Evolutionary conservation across 2,888 invertebrate species (phyloP), one percentile per base, ranked within the genome.

Genomic region (Hermodice carunculata): DNA sequence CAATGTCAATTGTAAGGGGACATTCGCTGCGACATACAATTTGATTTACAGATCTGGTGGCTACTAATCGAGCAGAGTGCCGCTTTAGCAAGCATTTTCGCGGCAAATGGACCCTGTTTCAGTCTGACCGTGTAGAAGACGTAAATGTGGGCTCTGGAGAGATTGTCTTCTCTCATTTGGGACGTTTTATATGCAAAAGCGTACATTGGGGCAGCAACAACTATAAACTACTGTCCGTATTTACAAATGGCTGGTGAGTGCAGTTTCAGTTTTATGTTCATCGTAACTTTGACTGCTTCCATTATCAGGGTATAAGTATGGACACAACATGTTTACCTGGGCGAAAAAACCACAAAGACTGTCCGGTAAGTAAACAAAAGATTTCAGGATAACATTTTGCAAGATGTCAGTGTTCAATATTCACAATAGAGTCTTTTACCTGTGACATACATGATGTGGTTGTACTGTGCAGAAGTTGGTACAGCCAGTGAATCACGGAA

Each of bases 191-290:
- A 14, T 83, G 82, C 67, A 73, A 76, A 44, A 74, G 78, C 46
- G 73, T 70, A 49, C 77, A 77, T 54, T 73, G 71, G 37, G 72
- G 75, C 22, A 69, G 72, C 19, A 71, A 74, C 51, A 67, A 77
- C 46, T 84, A 80, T 66, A 83, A 81, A 54, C 70, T 79, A 1
- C 71, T 78, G 0, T 79, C 82, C 3, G 66, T 74, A 14, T 82
- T 79, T 64, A 63, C 67, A 1, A 82, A 83, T 67, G 84, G 84
- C 44, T 84, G 84, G 84, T 83, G 66, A 64, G 77, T 67, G 49
- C 3, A 31, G 3, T 19, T 8, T 46, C 8, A n/a, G 11, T 8
- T n/a, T 14, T 46, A 14, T 37, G 40, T 14, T 14, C 40, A 8
- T 14, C 14, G 8, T 37, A 14, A 24, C n/a, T 6, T 19, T 5